Base-by-base conservation (phyloP, 2,113 vertebrate species). In the Paraplagusia blochii region DNA sequence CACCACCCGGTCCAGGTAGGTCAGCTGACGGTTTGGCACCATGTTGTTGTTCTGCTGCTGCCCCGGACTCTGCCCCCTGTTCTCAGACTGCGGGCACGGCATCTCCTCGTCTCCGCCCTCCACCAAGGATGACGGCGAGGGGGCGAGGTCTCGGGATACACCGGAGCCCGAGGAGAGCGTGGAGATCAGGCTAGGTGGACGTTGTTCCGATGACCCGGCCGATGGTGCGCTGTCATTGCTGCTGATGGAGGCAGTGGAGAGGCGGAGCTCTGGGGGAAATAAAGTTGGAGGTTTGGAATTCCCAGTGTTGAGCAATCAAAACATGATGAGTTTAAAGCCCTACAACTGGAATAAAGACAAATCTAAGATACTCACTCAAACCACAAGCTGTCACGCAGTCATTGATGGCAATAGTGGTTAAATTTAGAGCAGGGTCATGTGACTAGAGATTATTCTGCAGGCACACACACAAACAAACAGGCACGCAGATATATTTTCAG, bases 1-100 rank as follows among this genome's bases (percentile, higher is more conserved):
- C 73, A 98, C 88, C 12, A 98, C 95, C 0, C 94, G 91, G 65
- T 95, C 93, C 85, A 97, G 79, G 73, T 98, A 97, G 46, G 90
- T 92, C 58, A 92, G 89, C 71, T 93, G 88, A n/a, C 82, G 88
- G 62, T 86, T 87, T 1, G 69, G 82, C 0, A 82, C 74, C 0
- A 91, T 81, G 11, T 68, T 35, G 58, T 75, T 74, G 34, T 65
- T 44, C 15, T 72, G 80, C 52, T 55, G 58, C 29, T 49, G 40
- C 38, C 16, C 0, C 11, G 59, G 44, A 52, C 57, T 44, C 48
- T 38, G 48, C 0, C 67, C 39, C 40, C 77, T 79, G 0, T 19
- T 22, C 36, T 49, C 43, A 0, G 72, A 16, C 0, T 53, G 1
- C 6, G 53, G 46, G 10, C 15, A 10, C 11, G 38, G 49, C 45